Evolutionary conservation across 2,797 vertebrate genomes (phyloP).

Genomic region (Lates japonicus): DNA sequence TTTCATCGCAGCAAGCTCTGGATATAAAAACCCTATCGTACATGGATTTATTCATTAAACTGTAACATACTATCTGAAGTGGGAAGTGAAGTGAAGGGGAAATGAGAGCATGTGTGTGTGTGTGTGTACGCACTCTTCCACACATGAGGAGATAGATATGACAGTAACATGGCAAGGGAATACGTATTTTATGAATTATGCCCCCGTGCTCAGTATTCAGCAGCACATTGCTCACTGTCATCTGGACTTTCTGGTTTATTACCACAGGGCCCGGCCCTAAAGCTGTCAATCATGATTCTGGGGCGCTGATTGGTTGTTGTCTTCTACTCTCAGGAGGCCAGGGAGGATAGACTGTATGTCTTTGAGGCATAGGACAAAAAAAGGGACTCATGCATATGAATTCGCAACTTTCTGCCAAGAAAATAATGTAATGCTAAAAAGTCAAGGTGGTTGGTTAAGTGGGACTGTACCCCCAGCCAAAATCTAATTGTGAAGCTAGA

Average conservation of each 20-base stretch:
- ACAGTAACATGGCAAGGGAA: conserved; percentile 39
- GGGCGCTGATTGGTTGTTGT: conserved; percentile 46
- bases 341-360: neutral
- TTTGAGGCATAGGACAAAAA: neutral
- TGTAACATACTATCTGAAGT: conserved; percentile 26
- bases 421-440: neutral
- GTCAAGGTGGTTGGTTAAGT: neutral
- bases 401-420: neutral
- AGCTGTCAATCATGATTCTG: conserved; percentile 35
- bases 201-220: conserved; percentile 26
- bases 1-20: neutral
- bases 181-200: conserved; percentile 53
- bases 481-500: neutral
- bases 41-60: conserved; percentile 73
- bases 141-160: conserved; percentile 46
- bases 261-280: conserved; percentile 6
- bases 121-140: conserved; percentile 1
- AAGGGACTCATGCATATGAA: neutral
- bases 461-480: neutral
- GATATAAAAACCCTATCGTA: conserved; percentile 30
- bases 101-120: neutral
- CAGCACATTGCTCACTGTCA: conserved; percentile 58
- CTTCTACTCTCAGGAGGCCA: conserved; percentile 7
- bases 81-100: conserved; percentile 25
- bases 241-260: conserved; percentile 50